Conservation (phyloP, 1,140 invertebrate genomes). For the Bombus waltoni region DNA sequence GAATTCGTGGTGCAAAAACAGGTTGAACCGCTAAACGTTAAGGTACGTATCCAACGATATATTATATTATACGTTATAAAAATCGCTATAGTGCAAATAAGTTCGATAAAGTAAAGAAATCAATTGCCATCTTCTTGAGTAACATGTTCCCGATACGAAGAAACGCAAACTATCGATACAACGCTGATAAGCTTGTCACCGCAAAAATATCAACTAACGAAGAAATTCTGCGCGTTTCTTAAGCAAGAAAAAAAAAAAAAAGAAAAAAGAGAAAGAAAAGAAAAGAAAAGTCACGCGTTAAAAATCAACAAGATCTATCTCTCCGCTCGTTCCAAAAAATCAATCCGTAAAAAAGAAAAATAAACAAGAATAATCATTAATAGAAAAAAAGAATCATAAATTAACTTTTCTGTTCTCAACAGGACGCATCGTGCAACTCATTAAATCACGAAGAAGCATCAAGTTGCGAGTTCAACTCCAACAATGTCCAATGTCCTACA, state of each 20-base stretch:
- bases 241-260: background rate
- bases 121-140: slow-evolving; percentile 44
- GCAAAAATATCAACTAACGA: background rate
- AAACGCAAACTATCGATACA: background rate
- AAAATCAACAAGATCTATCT: background rate
- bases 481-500: background rate
- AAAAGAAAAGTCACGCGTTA: background rate
- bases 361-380: background rate
- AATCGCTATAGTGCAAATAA: slow-evolving; percentile 44
- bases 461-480: background rate
- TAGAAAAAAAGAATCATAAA: background rate
- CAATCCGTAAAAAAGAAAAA: background rate
- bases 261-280: background rate
- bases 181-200: too few relatives aligned
- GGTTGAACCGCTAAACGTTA: slow-evolving; percentile 31
- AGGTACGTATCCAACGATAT: slow-evolving; percentile 42
- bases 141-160: background rate
- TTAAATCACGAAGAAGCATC: background rate
- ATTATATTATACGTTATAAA: slow-evolving; percentile 39
- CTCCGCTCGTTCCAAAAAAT: background rate
- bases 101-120: slow-evolving; percentile 38
- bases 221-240: background rate
- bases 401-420: background rate
- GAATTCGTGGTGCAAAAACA: slow-evolving; percentile 20
- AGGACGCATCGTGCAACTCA: background rate